These are phyloP conservation scores for Erebia epiphron DNA, from an alignment of 2,888 invertebrate species.

Conservation along the genomic window DNA sequence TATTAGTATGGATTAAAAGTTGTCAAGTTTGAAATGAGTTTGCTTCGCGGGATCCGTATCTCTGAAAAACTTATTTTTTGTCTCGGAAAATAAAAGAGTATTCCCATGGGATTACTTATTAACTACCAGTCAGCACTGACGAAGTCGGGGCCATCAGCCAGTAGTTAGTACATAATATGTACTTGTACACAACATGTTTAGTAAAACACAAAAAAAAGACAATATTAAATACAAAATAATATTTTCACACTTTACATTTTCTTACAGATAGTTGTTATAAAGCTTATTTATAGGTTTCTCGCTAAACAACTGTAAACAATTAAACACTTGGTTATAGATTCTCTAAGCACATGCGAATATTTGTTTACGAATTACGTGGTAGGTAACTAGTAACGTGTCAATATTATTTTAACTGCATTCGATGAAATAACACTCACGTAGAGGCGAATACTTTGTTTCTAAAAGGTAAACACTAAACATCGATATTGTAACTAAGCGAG, in stretches of 20 bases:
- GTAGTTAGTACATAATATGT: no score
- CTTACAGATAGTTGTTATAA: background rate
- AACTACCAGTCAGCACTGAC: no score
- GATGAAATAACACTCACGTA: slow-evolving; percentile 34
- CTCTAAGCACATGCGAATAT: slow-evolving; percentile 23
- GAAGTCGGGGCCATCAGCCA: no score
- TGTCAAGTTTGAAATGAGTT: background rate
- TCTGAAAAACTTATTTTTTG: background rate
- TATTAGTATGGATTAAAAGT: no score
- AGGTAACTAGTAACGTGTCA: slow-evolving; percentile 29
- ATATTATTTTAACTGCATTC: slow-evolving; percentile 37
- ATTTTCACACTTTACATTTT: background rate
- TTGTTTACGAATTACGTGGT: slow-evolving; percentile 27
- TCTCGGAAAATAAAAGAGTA: no score
- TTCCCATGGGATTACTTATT: no score
- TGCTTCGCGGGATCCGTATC: background rate
- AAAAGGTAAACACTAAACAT: slow-evolving; percentile 32
- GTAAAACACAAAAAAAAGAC: no score
- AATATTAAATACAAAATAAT: background rate
- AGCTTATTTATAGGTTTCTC: background rate
- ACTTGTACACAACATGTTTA: no score
- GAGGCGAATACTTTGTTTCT: slow-evolving; percentile 34
- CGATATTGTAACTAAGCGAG: slow-evolving; percentile 24
- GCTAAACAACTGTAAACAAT: slow-evolving; percentile 17
- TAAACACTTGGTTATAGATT: slow-evolving; percentile 11